Percentiles rank a stretch among this genome's conserved stretches.
phyloP scores from a whole-genome alignment of 1,140 invertebrate genomes.

The Drosophila sp. region DNA sequence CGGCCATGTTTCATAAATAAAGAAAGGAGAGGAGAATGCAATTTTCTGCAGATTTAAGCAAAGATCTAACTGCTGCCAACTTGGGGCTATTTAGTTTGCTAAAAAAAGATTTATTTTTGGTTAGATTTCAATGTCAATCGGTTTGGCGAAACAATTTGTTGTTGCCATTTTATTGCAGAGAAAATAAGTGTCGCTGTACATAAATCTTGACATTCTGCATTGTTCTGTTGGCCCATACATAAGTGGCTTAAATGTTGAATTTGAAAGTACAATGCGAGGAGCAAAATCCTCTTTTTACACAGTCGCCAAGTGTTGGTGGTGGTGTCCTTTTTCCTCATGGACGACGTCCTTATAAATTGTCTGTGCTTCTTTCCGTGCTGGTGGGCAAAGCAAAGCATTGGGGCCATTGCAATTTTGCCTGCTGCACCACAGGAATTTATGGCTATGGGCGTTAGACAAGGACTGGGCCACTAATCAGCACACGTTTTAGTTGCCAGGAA shows the following conservation, averaged over 20 bases:
- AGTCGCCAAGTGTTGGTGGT: background rate
- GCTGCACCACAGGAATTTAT: slow-evolving; percentile 76
- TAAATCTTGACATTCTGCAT: slow-evolving; percentile 72
- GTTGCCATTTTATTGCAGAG: slow-evolving; percentile 26
- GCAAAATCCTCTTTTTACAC: slow-evolving; percentile 61
- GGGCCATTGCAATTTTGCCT: slow-evolving; percentile 49
- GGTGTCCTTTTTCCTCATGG: slow-evolving; percentile 60
- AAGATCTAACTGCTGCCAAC: slow-evolving; percentile 34
- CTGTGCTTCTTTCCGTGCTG: slow-evolving; percentile 38
- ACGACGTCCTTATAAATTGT: slow-evolving; percentile 80
- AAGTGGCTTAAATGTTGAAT: slow-evolving; percentile 81
- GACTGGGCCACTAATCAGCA: slow-evolving; percentile 71
- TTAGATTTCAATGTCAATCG: slow-evolving; percentile 64
- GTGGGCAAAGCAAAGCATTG: too few species aligned
- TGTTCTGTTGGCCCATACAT: slow-evolving; percentile 69
- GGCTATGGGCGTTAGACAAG: slow-evolving; percentile 40
- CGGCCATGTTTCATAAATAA: slow-evolving; percentile 55
- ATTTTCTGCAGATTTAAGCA: slow-evolving; percentile 72
- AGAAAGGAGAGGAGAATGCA: slow-evolving; percentile 41
- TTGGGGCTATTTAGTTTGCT: slow-evolving; percentile 25
- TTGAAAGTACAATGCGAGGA: slow-evolving; percentile 69
- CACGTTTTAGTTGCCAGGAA: slow-evolving; percentile 73
- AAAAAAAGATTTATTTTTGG: slow-evolving; percentile 42
- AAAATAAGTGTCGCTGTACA: slow-evolving; percentile 25
- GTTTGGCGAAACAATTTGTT: slow-evolving; percentile 41